These are phyloP conservation scores for Amphiura filiformis DNA, from an alignment of 35 echinoderm and acorn worm species.

Conservation along the genomic window DNA sequence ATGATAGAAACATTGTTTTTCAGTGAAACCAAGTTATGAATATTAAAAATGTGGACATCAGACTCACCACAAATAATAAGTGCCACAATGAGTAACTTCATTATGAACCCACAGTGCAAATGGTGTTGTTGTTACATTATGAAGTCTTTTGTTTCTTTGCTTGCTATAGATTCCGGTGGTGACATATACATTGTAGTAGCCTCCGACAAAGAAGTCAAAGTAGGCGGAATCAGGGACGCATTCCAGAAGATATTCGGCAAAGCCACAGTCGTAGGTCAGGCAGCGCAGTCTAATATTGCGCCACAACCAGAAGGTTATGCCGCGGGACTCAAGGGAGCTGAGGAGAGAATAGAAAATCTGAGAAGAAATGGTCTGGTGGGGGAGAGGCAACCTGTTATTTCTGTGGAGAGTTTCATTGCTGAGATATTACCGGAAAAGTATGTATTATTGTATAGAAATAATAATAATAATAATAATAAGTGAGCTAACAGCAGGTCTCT, in stretches of 20 bases:
- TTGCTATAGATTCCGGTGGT: slow-evolving; percentile 90
- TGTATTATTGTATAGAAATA: too few species aligned
- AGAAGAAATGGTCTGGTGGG: slow-evolving; percentile 71
- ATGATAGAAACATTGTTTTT: too few species aligned
- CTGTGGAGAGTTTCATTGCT: slow-evolving; percentile 93
- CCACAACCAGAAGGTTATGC: slow-evolving; percentile 98
- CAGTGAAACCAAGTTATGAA: too few species aligned
- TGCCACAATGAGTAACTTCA: too few species aligned
- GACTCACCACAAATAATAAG: too few species aligned
- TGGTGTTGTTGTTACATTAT: too few species aligned
- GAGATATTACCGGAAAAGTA: slow-evolving; percentile 98
- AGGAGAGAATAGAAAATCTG: slow-evolving; percentile 92
- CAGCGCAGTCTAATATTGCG: slow-evolving; percentile 91
- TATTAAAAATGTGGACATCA: too few species aligned
- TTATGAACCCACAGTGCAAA: too few species aligned
- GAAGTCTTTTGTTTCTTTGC: too few species aligned
- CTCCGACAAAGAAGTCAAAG: slow-evolving; percentile 96
- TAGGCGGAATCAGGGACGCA: slow-evolving; percentile 74
- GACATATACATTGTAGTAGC: slow-evolving; percentile 83
- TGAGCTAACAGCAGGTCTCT: too few species aligned
- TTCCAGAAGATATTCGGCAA: slow-evolving; percentile 94
- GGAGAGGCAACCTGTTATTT: slow-evolving; percentile 75
- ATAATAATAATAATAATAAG: too few species aligned
- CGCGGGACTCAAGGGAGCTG: slow-evolving; percentile 86
- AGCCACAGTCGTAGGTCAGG: slow-evolving; percentile 77